Evolutionary conservation across 2,888 invertebrate species (phyloP).

Genomic region (Bunonema sp.): DNA sequence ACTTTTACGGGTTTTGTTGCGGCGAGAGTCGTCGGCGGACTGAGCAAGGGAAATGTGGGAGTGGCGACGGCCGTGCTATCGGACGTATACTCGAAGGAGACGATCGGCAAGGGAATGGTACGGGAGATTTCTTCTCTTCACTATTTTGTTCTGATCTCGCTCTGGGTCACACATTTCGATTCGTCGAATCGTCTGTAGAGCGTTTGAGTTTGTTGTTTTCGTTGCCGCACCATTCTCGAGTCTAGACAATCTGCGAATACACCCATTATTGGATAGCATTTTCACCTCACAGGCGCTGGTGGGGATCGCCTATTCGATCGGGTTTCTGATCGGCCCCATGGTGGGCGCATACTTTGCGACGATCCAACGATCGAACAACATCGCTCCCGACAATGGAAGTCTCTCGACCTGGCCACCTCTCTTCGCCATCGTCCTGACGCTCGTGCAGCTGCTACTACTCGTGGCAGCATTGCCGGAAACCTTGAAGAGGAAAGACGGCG

Average conservation of each 20-base stretch:
- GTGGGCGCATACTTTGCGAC: slow-evolving; percentile 74
- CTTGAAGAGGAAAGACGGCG: too few relatives aligned
- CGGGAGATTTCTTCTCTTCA: not conserved
- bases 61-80: slow-evolving; percentile 83
- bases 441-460: slow-evolving; percentile 65
- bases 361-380: too few relatives aligned
- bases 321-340: slow-evolving; percentile 86
- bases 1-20: slow-evolving; percentile 78
- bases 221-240: not conserved
- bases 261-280: too few relatives aligned
- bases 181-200: not conserved
- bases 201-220: slow-evolving; percentile 2
- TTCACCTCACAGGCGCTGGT: slow-evolving; percentile 81
- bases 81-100: slow-evolving; percentile 68
- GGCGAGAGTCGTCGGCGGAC: slow-evolving; percentile 77
- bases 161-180: not conserved
- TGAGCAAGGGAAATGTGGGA: slow-evolving; percentile 89
- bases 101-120: slow-evolving; percentile 86
- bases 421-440: slow-evolving; percentile 56
- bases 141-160: not conserved
- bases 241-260: too few relatives aligned
- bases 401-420: slow-evolving; percentile 67
- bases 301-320: slow-evolving; percentile 87
- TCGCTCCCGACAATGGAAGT: too few relatives aligned
- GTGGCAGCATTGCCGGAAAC: slow-evolving; percentile 66